Base-by-base conservation (phyloP, 2,888 invertebrate genomes). In the Tenthredo notha region DNA sequence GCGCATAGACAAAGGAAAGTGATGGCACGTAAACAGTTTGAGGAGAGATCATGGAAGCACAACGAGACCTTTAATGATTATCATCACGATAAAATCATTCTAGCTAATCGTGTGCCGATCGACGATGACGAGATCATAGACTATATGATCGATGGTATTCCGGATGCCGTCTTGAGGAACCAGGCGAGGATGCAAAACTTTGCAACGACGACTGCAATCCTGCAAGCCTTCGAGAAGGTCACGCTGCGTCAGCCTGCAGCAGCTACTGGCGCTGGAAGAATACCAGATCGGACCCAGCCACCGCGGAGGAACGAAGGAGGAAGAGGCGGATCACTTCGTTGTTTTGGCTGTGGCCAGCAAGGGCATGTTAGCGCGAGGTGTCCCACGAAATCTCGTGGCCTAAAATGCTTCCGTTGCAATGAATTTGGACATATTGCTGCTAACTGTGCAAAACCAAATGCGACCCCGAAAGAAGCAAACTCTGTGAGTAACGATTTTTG, bases 51-150 rank as follows among this genome's bases (percentile, higher is more conserved):
- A 3, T 86, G 85, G 86, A 85, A 84, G 33, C 47, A 37, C 5
- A 72, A 72, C 18, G 85, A 86, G 25, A 84, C 87, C 18, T 87
- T 87, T 40, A 84, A 67, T 25, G 85, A 86, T 40, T 87, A 87
- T 29, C 33, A 33, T 80, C 47, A 84, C 29, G 75, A 85, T 10
- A 85, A 85, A 65, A 33, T 82, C 1, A 82, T 84, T 7, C 15
- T 70, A 18, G 84, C 47, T 15, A 84, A 84, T 61, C 29, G 43
- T 7, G n/a, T 85, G 29, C 83, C 77, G 2, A 78, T 85, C 2
- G 82, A 72, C 70, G 85, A 74, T 9, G 78, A 84, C 40, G 85
- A 85, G 12, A 83, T 84, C 21, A n/a, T 84, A 15, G 85, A 85
- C 54, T 85, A 85, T 50, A 58, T 84, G 18, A 84, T 85, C 6